Base-by-base conservation (phyloP, 2,888 invertebrate genomes). In the Eucera pruinosa region DNA sequence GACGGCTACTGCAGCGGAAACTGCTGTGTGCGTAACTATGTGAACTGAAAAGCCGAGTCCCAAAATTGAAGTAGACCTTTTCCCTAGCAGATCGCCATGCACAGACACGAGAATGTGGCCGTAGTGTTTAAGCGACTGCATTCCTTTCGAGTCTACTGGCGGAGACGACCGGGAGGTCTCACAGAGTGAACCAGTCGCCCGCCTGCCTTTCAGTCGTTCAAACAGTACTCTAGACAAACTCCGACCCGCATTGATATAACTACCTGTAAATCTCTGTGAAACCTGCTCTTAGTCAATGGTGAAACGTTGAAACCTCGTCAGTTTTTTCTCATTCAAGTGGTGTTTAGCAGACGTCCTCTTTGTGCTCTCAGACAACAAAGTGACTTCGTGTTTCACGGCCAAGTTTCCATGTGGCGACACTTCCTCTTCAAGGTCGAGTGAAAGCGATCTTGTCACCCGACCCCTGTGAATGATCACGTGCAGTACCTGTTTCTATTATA, bases 151-250 rank as follows among this genome's bases (percentile, higher is more conserved):
- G 72, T 55, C 62, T 67, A 70, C 52, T 61, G 79, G n/a, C 52
- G 23, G 50, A 52, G 55, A 33, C 43, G 41, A 39, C 43, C 39
- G 60, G 11, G 60, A 76, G 47, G 70, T 64, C 83, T 76, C 62
- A 69, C 62, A 80, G 83, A 58, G 47, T 39, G 55, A 73, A 78
- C 66, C 78, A 76, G 76, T 76, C 76, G 69, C 67, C 72, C 81
- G 74, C 64, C 69, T 71, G 78, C 68, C 71, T 80, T 80, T 85
- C 75, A 72, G 55, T 71, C 77, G 68, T 71, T 81, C 70, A 78
- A 69, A 82, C 75, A 71, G 61, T 45, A 78, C 48, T 69, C 36
- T 60, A 72, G 69, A 41, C 65, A 39, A 55, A 45, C 55, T 62
- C 30, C 60, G 20, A 33, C 52, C 39, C 15, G 64, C 68, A 27